Conservation (phyloP, 2,888 invertebrate species). For the Drosophila formosana region DNA sequence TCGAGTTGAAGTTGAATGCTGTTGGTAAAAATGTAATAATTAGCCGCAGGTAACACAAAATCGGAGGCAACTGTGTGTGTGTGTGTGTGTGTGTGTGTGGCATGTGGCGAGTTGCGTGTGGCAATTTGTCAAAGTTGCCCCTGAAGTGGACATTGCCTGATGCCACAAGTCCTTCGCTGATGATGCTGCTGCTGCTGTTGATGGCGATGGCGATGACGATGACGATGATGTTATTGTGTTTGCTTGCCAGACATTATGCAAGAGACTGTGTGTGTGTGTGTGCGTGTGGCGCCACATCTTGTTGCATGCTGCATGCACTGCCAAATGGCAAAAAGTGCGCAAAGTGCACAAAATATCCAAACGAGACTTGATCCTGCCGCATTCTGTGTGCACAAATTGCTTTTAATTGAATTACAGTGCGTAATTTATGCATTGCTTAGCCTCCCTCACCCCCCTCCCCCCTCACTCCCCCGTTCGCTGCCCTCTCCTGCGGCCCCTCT, state of each 20-base stretch:
- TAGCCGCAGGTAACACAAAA: slow-evolving; percentile 54
- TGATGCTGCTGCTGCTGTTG: slow-evolving; percentile 4
- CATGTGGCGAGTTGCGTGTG: slow-evolving; percentile 6
- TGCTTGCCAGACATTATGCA: slow-evolving; percentile 13
- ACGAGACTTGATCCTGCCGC: slow-evolving; percentile 22
- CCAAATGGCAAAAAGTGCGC: slow-evolving; percentile 29
- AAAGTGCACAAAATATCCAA: slow-evolving; percentile 46
- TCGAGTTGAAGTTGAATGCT: slow-evolving; percentile 1
- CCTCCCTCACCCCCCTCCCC: background rate
- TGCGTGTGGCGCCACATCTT: slow-evolving; percentile 1
- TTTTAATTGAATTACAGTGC: slow-evolving; percentile 73
- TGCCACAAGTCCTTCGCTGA: slow-evolving; percentile 9
- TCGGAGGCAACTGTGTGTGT: slow-evolving; percentile 14
- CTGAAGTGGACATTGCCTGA: slow-evolving; percentile 20
- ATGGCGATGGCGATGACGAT: slow-evolving; percentile 3
- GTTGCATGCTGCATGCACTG: slow-evolving; percentile 8
- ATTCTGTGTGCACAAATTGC: slow-evolving; percentile 58
- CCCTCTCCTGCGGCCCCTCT: background rate
- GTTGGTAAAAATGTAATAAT: slow-evolving; percentile 62
- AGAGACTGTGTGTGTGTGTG: background rate
- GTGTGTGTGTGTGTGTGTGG: slow-evolving; percentile 2
- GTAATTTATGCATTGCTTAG: slow-evolving; percentile 75
- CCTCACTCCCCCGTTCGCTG: background rate
- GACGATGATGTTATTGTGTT: slow-evolving; percentile 26
- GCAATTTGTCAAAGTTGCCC: slow-evolving; percentile 68